A percentile compares a stretch with the other conserved stretches of the same genome.
phyloP scores from a whole-genome alignment of 2,113 vertebrate genomes.

The Corapipo altera region DNA sequence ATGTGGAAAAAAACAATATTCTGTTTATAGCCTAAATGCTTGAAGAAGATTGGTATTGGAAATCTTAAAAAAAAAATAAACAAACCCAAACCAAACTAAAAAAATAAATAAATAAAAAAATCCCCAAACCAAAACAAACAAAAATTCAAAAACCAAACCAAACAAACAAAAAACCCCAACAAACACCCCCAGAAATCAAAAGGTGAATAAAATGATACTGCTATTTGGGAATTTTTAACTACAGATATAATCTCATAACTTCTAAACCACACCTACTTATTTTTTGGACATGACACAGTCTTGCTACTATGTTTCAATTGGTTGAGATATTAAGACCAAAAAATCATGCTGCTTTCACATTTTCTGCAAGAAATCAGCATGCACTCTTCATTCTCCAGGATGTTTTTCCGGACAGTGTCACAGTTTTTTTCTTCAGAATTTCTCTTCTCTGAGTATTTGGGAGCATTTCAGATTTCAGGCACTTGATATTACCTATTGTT shows the following conservation, averaged over 20 bases:
- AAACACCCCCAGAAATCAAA: neutral
- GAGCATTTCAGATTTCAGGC: conserved; percentile 7
- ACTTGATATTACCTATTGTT: neutral
- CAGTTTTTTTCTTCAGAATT: neutral
- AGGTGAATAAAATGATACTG: neutral
- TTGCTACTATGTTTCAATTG: neutral
- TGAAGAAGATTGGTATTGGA: neutral
- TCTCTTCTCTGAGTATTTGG: neutral
- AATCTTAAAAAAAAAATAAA: neutral
- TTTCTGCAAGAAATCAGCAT: neutral
- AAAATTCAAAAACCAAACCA: neutral
- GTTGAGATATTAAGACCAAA: neutral
- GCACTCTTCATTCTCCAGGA: neutral
- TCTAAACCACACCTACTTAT: neutral
- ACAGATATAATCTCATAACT: neutral
- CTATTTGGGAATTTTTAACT: neutral
- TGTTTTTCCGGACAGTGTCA: neutral
- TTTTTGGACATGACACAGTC: neutral
- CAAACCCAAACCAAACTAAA: neutral
- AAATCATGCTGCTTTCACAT: neutral
- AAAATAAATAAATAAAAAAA: too few species aligned
- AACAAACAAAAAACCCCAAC: neutral
- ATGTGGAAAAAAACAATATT: neutral
- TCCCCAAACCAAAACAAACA: neutral
- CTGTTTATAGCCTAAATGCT: neutral